phyloP scores from a whole-genome alignment of 2,113 vertebrate species.

The Erinaceus europaeus region DNA sequence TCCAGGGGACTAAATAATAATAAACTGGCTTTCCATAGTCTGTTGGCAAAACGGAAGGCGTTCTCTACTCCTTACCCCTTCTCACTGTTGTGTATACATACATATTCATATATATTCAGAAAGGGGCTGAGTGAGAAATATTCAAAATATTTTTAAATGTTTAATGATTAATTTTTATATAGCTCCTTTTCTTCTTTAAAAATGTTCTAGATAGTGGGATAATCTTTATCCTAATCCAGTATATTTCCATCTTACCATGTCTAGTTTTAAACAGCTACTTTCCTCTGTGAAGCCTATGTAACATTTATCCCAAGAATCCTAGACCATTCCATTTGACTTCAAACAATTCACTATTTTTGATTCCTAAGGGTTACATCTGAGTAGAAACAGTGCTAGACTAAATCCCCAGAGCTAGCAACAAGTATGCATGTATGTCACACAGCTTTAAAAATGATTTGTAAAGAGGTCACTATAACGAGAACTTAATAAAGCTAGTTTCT shows the following conservation, averaged over 20 bases:
- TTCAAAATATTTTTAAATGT: neutral
- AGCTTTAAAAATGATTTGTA: neutral
- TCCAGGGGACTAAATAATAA: neutral
- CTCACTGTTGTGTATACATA: neutral
- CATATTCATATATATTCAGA: neutral
- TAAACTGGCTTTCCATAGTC: neutral
- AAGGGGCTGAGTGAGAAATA: neutral
- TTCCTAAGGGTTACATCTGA: neutral
- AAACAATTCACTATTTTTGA: neutral
- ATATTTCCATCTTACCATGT: neutral
- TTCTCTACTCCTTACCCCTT: too few relatives aligned
- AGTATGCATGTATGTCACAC: neutral
- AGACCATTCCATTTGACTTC: neutral
- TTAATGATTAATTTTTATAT: conserved; percentile 4
- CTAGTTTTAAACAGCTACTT: neutral
- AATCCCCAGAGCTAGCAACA: neutral
- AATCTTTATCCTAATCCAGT: neutral
- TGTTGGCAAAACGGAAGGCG: neutral
- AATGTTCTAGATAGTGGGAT: neutral
- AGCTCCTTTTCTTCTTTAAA: neutral
- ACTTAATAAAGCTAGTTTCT: neutral
- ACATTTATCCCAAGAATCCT: neutral
- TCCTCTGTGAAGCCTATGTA: neutral
- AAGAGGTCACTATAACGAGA: neutral
- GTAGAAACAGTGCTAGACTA: neutral